Evolutionary conservation across 2,888 invertebrate species (phyloP), one percentile per base, ranked within the genome.

Genomic region (Nomada ruficornis): DNA sequence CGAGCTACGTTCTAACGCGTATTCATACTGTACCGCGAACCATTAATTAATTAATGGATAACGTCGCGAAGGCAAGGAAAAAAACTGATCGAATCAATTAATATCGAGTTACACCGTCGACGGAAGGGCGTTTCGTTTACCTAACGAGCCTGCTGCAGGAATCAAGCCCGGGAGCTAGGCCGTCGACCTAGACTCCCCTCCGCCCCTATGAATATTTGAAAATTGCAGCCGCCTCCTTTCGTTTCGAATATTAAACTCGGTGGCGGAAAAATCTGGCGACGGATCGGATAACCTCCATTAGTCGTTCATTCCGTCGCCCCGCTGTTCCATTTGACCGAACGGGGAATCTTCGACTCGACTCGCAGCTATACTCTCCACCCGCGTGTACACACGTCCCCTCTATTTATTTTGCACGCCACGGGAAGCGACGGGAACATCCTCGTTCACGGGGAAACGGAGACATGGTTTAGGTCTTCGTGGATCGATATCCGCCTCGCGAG

Each of bases 401-500:
- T 15, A 36, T 54, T 15, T 36, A 36, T 54, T 36, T 15, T 20
- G 52, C 29, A 26, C 29, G 23, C n/a, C 69, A 3, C 20, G 20
- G 23, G 23, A 26, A 63, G 20, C 20, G 50, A 52, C 47, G 50
- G 18, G 36, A 64, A 52, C 64, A n/a, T 50, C 23, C 29, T 36
- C 18, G 9, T 26, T 18, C 29, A 9, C 15, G 26, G 10, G 7
- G 54, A n/a, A 60, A 60, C 59, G 18, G 29, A 29, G 29, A 36
- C 18, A 60, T 9, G 29, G 57, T 0, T 20, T 57, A 3, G 23
- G 47, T 47, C 36, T 26, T 2, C 2, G 4, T 4, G n/a, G 69
- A 55, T 70, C 69, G 69, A 75, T 79, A 75, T 59, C 69, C 79
- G 44, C 52, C 64, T 44, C 59, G 68, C 68, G 69, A 47, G 68